Evolutionary conservation across 2,797 vertebrate genomes (phyloP), one percentile per base, ranked within the genome.

Genomic region (Neoniphon sammara): DNA sequence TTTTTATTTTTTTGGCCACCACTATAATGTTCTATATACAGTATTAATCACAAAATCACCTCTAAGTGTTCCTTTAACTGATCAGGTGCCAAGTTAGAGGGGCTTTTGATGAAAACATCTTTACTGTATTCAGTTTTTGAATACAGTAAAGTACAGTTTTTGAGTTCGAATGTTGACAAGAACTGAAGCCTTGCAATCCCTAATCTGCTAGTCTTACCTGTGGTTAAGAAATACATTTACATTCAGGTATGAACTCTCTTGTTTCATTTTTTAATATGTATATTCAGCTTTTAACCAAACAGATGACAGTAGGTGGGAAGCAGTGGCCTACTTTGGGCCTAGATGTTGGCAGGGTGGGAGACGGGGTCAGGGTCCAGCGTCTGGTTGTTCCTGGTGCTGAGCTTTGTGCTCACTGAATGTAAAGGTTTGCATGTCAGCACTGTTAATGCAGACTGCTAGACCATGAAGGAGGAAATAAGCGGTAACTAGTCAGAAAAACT

Each of bases 401-500:
- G 62, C 21, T 81, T 83, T 34, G 31, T 34, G 31, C 31, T 89
- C 65, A 80, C 70, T 85, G 78, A 90, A 90, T 82, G 59, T 68
- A 61, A 46, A 30, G 77, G 52, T 74, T 79, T 72, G 54, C 54
- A 61, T 77, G 66, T 72, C 59, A 53, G 61, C 30, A 42, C 63
- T 74, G 64, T 82, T 85, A 49, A 75, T 79, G 59, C 54, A 77
- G 66, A 61, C 77, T 70, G 34, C 49, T 36, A 59, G 81, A 76
- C 68, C 9, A n/a, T 64, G 42, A 60, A 67, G 36, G 54, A 82
- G 36, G 57, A 80, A 78, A 52, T 62, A 68, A 70, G 60, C 50
- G 63, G 75, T 82, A 75, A 80, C 42, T 73, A 27, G 14, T 66
- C 46, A 59, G 17, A 39, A 46, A 15, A 46, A 15, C 44, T 61